Percentiles rank a stretch among this genome's conserved stretches.
phyloP scores from a whole-genome alignment of 2,888 invertebrate species.

The Hypena proboscidalis region DNA sequence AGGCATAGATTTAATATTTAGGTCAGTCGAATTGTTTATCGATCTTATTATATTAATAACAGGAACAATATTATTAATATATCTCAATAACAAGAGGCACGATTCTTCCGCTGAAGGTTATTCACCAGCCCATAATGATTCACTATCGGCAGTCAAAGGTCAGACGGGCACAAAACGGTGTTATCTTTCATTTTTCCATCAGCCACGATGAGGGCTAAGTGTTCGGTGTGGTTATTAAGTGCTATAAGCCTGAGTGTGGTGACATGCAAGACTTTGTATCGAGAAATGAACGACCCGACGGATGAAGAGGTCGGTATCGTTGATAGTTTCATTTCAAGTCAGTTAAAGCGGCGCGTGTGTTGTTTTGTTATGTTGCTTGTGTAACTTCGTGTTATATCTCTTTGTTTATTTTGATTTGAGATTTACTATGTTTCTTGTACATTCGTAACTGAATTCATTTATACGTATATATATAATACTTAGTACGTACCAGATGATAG shows the following conservation, averaged over 20 bases:
- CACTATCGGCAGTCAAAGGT: conserved; percentile 59
- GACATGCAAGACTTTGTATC: conserved; percentile 58
- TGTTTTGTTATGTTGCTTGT: neutral
- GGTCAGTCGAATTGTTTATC: too few relatives aligned
- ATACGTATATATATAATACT: too few relatives aligned
- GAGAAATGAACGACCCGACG: conserved; percentile 60
- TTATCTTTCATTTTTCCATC: conserved; percentile 49
- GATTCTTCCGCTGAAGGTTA: conserved; percentile 46
- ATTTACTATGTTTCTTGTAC: too few relatives aligned
- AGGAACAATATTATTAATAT: too few relatives aligned
- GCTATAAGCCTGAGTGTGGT: conserved; percentile 42
- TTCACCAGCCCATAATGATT: conserved; percentile 49
- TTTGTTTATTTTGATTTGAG: too few relatives aligned
- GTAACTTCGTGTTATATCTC: too few relatives aligned
- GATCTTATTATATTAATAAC: too few relatives aligned
- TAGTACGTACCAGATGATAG: too few relatives aligned
- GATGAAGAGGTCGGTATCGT: conserved; percentile 64
- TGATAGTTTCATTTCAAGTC: too few relatives aligned
- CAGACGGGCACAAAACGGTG: conserved; percentile 36
- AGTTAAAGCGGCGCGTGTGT: neutral
- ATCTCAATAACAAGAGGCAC: conserved; percentile 3
- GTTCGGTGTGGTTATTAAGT: conserved; percentile 42
- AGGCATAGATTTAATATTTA: too few relatives aligned
- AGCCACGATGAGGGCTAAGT: conserved; percentile 47
- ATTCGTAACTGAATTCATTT: too few relatives aligned